These are phyloP conservation scores for rat (Rattus norvegicus) DNA, from an alignment of 2,113 vertebrate genomes.

Conservation along the genomic window GRCr8 NC_086037.1:62034001-62034500, in stretches of 20 bases:
- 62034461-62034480: constrained; percentile 87
- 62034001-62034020: neutral
- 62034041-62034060: neutral
- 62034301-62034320: neutral
- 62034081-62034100: neutral
- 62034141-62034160: neutral
- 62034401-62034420: neutral
- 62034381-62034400: neutral
- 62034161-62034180: neutral
- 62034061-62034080: neutral
- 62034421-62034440: neutral
- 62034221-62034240: neutral
- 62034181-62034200: neutral
- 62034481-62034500: constrained; percentile 92
- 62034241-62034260: too few relatives aligned
- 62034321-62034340: neutral
- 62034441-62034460: neutral
- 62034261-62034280: neutral
- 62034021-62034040: neutral
- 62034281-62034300: neutral
- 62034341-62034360: neutral
- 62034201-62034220: neutral
- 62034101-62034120: neutral
- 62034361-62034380: neutral
- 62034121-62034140: neutral